Evolutionary conservation across 2,888 invertebrate species (phyloP).

Genomic region (Belgica antarctica): DNA sequence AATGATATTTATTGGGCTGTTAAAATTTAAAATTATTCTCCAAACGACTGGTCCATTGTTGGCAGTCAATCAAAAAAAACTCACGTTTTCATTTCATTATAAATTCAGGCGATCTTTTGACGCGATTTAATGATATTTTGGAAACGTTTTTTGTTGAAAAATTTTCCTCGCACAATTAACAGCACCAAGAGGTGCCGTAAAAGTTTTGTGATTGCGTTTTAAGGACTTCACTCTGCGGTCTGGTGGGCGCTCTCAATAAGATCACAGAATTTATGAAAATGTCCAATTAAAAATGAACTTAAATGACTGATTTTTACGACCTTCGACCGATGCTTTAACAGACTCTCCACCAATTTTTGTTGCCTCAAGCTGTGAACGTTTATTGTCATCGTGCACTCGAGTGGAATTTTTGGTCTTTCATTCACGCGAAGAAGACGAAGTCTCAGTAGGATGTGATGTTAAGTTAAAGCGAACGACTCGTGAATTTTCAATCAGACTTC

Average conservation of each 20-base stretch:
- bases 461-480: no score
- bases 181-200: no score
- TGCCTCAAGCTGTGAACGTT: no score
- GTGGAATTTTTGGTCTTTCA: not conserved
- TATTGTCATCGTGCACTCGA: not conserved
- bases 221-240: no score
- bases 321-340: no score
- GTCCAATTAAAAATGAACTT: not conserved
- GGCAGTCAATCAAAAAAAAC: not conserved
- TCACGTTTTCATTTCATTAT: not conserved
- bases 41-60: not conserved
- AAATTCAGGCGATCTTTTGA: not conserved
- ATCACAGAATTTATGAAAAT: not conserved
- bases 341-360: not conserved
- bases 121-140: not conserved
- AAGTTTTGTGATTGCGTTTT: no score
- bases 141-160: not conserved
- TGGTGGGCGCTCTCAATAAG: not conserved
- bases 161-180: not conserved
- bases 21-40: not conserved
- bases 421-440: no score
- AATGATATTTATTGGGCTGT: constrained; percentile 6
- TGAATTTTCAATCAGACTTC: no score
- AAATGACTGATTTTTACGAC: not conserved
- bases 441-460: no score